Evolutionary conservation across 2,113 vertebrate species (phyloP), one percentile per base, ranked within the genome.

Genomic region (Motacilla alba): DNA sequence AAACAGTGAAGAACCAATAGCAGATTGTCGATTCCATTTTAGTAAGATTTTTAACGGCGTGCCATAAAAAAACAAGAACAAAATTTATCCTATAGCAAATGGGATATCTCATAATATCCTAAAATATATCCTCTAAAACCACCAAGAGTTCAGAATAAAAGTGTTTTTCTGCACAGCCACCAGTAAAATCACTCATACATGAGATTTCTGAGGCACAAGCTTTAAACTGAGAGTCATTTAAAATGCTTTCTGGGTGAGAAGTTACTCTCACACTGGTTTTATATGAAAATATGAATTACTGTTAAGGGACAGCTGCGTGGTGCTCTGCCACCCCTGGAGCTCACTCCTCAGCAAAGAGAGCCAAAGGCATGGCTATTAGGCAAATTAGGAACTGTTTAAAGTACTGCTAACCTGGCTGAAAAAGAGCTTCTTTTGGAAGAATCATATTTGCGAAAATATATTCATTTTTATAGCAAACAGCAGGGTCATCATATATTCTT

Each of bases 191-290:
- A 68, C 80, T 84, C 80, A 35, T 28, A 95, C 28, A 14, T 53
- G 44, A 86, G 66, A 90, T 77, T 93, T 86, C 69, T 93, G 58
- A 79, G 87, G 78, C 84, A 74, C 35, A 14, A 23, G 50, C 47
- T 88, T 88, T 90, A 93, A 69, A 41, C 30, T 22, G 41, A 62
- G 39, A 85, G 47, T 26, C 12, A 55, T 52, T 90, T 87, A 68
- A 96, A 95, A 93, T 64, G n/a, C n/a, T 64, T 84, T 58, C 86
- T 15, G 41, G 68, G 82, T 62, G 37, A 93, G 37, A 87, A 94
- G n/a, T 55, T 89, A 52, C 62, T 91, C 81, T 93, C 62, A 41
- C 37, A 17, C 73, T 47, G 70, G 55, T 95, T 95, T 94, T 78
- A 70, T 59, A 87, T 9, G 58, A 91, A 95, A 91, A 89, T 53